phyloP scores from a whole-genome alignment of 2,113 vertebrate species.

The Rhagologus leucostigma region DNA sequence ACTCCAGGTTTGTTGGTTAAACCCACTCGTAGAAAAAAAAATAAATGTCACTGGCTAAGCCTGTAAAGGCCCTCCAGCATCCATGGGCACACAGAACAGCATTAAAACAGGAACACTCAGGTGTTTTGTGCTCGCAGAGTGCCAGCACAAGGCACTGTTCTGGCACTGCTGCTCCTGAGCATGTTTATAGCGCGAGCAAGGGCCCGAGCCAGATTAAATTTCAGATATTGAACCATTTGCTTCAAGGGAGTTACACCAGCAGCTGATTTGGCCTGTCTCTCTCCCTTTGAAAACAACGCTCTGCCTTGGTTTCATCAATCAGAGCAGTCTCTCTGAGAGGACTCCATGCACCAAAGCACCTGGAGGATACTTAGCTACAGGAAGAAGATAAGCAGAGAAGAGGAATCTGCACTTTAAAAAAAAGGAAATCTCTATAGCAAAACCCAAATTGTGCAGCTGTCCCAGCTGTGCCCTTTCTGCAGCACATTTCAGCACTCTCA shows the following conservation, averaged over 20 bases:
- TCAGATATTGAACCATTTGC: constrained; percentile 11
- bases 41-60: neutral
- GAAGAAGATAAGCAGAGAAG: neutral
- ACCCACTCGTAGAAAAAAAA: neutral
- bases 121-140: neutral
- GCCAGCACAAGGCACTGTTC: neutral
- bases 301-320: neutral
- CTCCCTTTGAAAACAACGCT: neutral
- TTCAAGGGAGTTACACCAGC: neutral
- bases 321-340: neutral
- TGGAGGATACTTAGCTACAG: neutral
- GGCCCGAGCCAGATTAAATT: neutral
- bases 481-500: neutral
- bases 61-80: neutral
- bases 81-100: neutral
- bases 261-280: neutral
- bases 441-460: constrained; percentile 26
- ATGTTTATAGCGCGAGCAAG: neutral
- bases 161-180: neutral
- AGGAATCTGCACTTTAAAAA: neutral
- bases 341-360: neutral
- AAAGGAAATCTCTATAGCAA: neutral
- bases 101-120: neutral
- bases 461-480: neutral
- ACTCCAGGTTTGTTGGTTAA: neutral